A percentile compares a stretch with the other conserved stretches of the same genome.
These are phyloP conservation scores for Autographa gamma DNA, from an alignment of 2,888 invertebrate species.

Conservation along the genomic window DNA sequence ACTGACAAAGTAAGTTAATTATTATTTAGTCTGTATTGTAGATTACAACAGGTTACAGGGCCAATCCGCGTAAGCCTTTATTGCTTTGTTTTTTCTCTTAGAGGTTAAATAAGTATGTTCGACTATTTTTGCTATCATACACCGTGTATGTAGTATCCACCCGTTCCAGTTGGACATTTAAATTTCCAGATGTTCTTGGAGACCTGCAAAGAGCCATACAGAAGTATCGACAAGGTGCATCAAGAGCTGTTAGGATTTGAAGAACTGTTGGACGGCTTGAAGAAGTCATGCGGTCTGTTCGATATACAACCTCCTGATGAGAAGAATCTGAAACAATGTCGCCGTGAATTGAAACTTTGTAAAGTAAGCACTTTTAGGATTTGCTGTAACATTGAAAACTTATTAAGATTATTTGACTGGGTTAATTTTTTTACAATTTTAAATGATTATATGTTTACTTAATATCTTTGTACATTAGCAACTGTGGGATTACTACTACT, in stretches of 20 bases:
- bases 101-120: too few species aligned
- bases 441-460: neutral
- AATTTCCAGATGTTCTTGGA: conserved; percentile 89
- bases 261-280: conserved; percentile 90
- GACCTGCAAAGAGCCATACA: conserved; percentile 91
- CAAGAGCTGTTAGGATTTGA: conserved; percentile 91
- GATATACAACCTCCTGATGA: conserved; percentile 96
- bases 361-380: conserved; percentile 89
- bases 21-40: too few species aligned
- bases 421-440: too few species aligned
- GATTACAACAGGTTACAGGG: too few species aligned
- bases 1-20: too few species aligned
- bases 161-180: neutral
- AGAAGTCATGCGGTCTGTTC: conserved; percentile 94
- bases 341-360: conserved; percentile 92
- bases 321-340: conserved; percentile 92
- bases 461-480: conserved; percentile 27
- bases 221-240: conserved; percentile 91
- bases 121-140: too few species aligned
- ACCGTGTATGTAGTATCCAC: too few species aligned
- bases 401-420: too few species aligned
- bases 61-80: too few species aligned
- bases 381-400: neutral
- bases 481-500: conserved; percentile 96
- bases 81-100: too few species aligned